phyloP scores from a whole-genome alignment of 2,888 invertebrate species.

The Chrysina gloriosa region DNA sequence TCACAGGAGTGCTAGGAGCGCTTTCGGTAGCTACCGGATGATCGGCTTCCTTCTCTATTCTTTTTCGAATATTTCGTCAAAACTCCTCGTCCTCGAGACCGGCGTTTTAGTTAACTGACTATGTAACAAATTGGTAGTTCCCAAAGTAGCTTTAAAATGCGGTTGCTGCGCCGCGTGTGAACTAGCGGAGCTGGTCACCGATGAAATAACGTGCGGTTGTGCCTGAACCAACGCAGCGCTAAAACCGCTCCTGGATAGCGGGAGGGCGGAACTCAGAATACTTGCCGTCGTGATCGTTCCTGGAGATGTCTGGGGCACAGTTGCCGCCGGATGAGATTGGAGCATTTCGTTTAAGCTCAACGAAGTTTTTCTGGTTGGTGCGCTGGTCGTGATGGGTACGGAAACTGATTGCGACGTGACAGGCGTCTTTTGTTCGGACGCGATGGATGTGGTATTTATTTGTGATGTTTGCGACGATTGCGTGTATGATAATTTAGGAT shows the following conservation, averaged over 20 bases:
- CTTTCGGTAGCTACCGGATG: conserved; percentile 30
- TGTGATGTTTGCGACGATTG: not conserved
- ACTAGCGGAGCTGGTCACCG: conserved; percentile 59
- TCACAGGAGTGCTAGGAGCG: not conserved
- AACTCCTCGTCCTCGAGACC: conserved; percentile 55
- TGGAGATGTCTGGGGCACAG: conserved; percentile 61
- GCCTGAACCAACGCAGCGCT: conserved; percentile 61
- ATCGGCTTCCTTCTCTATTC: conserved; percentile 48
- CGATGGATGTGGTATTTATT: not conserved
- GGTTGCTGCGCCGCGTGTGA: conserved; percentile 58
- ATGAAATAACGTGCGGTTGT: conserved; percentile 58
- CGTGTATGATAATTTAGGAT: conserved; percentile 57
- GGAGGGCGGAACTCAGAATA: conserved; percentile 60
- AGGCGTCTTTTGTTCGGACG: conserved; percentile 13
- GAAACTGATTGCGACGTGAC: not conserved
- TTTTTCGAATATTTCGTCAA: conserved; percentile 56
- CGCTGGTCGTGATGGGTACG: conserved; percentile 17
- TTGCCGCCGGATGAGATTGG: conserved; percentile 65
- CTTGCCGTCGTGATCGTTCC: conserved; percentile 64
- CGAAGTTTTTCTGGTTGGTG: conserved; percentile 54
- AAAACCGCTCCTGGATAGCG: conserved; percentile 58
- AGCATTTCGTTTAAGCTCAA: conserved; percentile 65
- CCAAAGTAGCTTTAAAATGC: conserved; percentile 53
- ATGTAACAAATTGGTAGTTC: conserved; percentile 67
- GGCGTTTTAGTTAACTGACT: conserved; percentile 71